phyloP scores from a whole-genome alignment of 2,888 invertebrate genomes.

The Chaetogeoica ovagalla region DNA sequence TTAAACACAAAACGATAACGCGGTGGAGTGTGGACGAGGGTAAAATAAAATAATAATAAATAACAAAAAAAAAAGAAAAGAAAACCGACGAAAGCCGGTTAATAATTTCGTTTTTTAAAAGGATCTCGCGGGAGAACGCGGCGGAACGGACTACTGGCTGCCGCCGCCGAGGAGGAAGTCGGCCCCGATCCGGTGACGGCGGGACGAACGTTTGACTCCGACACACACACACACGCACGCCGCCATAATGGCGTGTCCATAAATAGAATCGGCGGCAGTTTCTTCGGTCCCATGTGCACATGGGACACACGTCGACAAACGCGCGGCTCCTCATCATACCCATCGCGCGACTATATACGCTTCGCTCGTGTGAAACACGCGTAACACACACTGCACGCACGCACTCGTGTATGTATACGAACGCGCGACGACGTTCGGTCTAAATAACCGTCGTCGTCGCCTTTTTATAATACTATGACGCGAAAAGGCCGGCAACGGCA shows the following conservation, averaged over 20 bases:
- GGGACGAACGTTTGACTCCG: conserved; percentile 32
- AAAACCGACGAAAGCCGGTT: neutral
- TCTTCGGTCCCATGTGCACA: conserved; percentile 49
- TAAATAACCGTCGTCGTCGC: conserved; percentile 5
- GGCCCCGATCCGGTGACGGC: conserved; percentile 6
- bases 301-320: conserved; percentile 16
- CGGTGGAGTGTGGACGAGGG: too few relatives aligned
- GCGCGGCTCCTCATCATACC: too few relatives aligned
- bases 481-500: too few relatives aligned
- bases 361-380: neutral
- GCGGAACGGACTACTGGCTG: conserved; percentile 23
- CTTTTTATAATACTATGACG: neutral
- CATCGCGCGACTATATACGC: neutral
- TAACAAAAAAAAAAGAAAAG: too few relatives aligned
- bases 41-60: too few relatives aligned
- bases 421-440: neutral
- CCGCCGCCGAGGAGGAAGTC: too few relatives aligned
- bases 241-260: conserved; percentile 32
- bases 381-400: neutral
- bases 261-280: conserved; percentile 47
- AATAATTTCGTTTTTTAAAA: too few relatives aligned
- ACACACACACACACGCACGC: neutral
- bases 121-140: neutral
- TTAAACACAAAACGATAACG: too few relatives aligned
- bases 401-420: neutral